Evolutionary conservation across 2,888 invertebrate species (phyloP).

Genomic region (Hofmannophila pseudospretella): DNA sequence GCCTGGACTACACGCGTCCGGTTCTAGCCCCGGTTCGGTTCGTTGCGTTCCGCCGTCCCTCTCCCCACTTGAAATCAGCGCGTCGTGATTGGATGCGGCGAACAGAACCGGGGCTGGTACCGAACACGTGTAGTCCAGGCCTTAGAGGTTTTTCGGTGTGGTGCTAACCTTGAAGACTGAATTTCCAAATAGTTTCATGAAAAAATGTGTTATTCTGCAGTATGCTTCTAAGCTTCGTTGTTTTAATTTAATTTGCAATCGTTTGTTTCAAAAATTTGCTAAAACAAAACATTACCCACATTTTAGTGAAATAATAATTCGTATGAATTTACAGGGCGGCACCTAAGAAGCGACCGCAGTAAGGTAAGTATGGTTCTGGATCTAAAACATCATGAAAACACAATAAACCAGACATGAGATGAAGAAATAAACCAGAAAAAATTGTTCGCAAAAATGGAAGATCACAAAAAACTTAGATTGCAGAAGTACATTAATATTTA

Average conservation of each 20-base stretch:
- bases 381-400: slow-evolving; percentile 24
- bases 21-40: too few relatives aligned
- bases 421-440: slow-evolving; percentile 22
- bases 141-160: too few relatives aligned
- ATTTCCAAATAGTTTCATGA: too few relatives aligned
- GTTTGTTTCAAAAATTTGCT: background rate
- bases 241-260: background rate
- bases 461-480: too few relatives aligned
- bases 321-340: slow-evolving; percentile 25
- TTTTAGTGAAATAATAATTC: background rate
- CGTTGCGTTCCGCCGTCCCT: too few relatives aligned
- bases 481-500: slow-evolving; percentile 12
- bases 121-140: too few relatives aligned
- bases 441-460: slow-evolving; percentile 20
- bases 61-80: too few relatives aligned
- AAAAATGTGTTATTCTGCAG: too few relatives aligned
- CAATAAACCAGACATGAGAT: slow-evolving; percentile 13
- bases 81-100: too few relatives aligned
- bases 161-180: too few relatives aligned
- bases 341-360: slow-evolving; percentile 30
- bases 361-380: slow-evolving; percentile 36
- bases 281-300: slow-evolving; percentile 1
- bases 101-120: too few relatives aligned
- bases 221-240: background rate
- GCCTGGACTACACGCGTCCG: too few relatives aligned